Evolutionary conservation across 2,888 invertebrate genomes (phyloP).

Genomic region (Drosophila kuntzei): DNA sequence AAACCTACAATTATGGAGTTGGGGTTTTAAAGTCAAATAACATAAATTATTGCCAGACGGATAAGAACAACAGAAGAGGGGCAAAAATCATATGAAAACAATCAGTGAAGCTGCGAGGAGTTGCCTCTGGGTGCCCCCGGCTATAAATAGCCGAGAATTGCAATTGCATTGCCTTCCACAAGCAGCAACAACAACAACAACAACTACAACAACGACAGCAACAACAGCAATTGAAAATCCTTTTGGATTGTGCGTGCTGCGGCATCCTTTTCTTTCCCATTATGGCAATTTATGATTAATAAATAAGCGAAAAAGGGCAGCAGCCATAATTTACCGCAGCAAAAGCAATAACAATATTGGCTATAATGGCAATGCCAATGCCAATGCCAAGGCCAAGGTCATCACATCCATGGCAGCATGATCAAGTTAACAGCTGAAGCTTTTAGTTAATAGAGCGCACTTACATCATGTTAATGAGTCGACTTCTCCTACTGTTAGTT

Average conservation of each 20-base stretch:
- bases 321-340: slow-evolving; percentile 29
- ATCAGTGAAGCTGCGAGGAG: slow-evolving; percentile 42
- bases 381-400: slow-evolving; percentile 53
- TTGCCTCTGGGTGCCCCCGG: slow-evolving; percentile 28
- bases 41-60: slow-evolving; percentile 71
- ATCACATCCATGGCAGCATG: slow-evolving; percentile 10
- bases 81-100: slow-evolving; percentile 56
- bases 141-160: slow-evolving; percentile 45
- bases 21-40: slow-evolving; percentile 73
- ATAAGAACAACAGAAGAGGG: slow-evolving; percentile 18
- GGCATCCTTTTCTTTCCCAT: slow-evolving; percentile 52
- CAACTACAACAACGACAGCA: slow-evolving; percentile 24
- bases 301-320: slow-evolving; percentile 51
- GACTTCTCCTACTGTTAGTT: slow-evolving; percentile 28
- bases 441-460: slow-evolving; percentile 21
- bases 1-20: slow-evolving; percentile 60
- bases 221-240: slow-evolving; percentile 57
- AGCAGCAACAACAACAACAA: slow-evolving; percentile 23
- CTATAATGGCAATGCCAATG: neutral
- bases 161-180: slow-evolving; percentile 26
- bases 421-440: slow-evolving; percentile 2
- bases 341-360: neutral
- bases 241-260: slow-evolving; percentile 40
- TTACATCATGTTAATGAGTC: slow-evolving; percentile 16
- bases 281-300: slow-evolving; percentile 74